Evolutionary conservation across 2,113 vertebrate genomes (phyloP).

Genomic region (Pygoscelis antarcticus): DNA sequence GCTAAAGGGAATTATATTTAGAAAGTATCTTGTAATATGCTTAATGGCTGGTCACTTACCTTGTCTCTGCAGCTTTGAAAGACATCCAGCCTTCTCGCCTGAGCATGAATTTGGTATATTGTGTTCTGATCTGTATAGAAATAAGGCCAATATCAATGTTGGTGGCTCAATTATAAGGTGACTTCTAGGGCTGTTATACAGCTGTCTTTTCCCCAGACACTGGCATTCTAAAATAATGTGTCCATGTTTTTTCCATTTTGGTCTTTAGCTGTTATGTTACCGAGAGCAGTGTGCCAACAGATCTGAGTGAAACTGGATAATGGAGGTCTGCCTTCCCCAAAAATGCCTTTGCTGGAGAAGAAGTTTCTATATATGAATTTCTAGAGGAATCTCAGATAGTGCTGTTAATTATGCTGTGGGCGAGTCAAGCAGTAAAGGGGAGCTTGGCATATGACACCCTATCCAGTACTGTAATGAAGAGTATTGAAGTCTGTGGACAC

Average conservation of each 20-base stretch:
- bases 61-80: conserved; percentile 22
- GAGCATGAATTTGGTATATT: neutral
- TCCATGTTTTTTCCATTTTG: neutral
- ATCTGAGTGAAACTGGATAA: neutral
- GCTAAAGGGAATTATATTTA: conserved; percentile 41
- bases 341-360: neutral
- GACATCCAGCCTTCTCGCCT: neutral
- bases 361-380: neutral
- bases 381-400: neutral
- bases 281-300: neutral
- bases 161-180: neutral
- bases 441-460: neutral
- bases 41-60: neutral
- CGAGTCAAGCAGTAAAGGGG: neutral
- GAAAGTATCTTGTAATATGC: conserved; percentile 23
- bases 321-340: neutral
- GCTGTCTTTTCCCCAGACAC: neutral
- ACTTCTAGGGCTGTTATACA: neutral
- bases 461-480: neutral
- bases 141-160: neutral
- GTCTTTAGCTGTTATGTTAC: neutral
- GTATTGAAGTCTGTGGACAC: neutral
- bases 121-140: neutral
- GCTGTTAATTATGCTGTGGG: neutral
- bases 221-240: neutral